A percentile compares a stretch with the other conserved stretches of the same genome.
These are phyloP conservation scores for Pachypeltis micranthus DNA, from an alignment of 1,140 invertebrate genomes.

Conservation along the genomic window DNA sequence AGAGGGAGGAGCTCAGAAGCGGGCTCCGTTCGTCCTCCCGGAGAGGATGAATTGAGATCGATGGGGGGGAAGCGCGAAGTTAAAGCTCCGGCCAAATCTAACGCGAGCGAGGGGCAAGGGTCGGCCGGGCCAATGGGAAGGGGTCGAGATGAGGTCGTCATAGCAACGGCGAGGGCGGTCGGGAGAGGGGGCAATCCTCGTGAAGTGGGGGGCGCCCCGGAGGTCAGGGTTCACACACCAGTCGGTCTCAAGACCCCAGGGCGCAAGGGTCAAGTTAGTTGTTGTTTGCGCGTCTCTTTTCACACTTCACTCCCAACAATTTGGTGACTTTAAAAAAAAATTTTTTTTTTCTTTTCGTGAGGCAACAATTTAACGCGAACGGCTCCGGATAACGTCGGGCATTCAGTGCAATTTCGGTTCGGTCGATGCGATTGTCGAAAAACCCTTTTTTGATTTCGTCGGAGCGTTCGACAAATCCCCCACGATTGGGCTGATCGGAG, in stretches of 20 bases:
- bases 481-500: conserved; percentile 11
- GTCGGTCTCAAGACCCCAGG: conserved; percentile 2
- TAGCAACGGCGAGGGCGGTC: conserved; percentile 11
- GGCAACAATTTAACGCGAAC: no score
- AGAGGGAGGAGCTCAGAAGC: neutral
- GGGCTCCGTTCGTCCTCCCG: neutral
- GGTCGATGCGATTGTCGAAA: no score
- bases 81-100: conserved; percentile 12
- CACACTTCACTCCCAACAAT: no score
- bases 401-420: no score
- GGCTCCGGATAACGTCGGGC: no score
- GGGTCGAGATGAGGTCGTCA: conserved; percentile 2
- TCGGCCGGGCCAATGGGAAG: conserved; percentile 18
- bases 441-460: neutral
- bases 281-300: neutral
- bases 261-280: neutral
- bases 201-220: neutral
- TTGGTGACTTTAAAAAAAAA: no score
- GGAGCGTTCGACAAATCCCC: neutral
- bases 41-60: conserved; percentile 15
- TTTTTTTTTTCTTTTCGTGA: neutral
- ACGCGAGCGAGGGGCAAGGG: conserved; percentile 17
- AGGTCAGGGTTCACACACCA: neutral
- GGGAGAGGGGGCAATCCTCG: conserved; percentile 9
- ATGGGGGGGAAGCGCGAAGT: conserved; percentile 12